phyloP scores from a whole-genome alignment of 2,113 vertebrate species.

The Cynocephalus volans region DNA sequence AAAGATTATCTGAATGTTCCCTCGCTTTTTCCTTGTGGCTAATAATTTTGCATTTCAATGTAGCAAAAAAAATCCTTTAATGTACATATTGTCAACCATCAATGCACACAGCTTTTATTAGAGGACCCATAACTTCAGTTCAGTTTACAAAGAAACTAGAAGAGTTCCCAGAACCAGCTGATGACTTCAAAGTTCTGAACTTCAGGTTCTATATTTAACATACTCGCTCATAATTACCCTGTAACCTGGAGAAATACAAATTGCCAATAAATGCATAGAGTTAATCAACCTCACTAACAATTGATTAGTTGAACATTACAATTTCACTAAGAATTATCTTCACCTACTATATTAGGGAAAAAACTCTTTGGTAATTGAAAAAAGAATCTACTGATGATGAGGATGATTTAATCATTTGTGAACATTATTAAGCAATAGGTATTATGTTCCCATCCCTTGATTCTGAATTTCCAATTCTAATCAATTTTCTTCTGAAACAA shows the following conservation, averaged over 20 bases:
- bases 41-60: conserved; percentile 77
- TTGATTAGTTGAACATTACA: neutral
- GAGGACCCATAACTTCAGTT: neutral
- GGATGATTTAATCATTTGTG: neutral
- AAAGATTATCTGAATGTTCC: conserved; percentile 85
- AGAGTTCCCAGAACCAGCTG: neutral
- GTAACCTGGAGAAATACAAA: neutral
- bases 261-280: neutral
- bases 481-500: neutral
- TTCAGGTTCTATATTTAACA: neutral
- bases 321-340: neutral
- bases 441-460: neutral
- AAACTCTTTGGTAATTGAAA: neutral
- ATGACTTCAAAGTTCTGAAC: neutral
- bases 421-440: neutral
- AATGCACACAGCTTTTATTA: neutral
- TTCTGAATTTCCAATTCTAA: neutral
- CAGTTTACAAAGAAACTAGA: neutral
- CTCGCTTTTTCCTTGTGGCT: conserved; percentile 80
- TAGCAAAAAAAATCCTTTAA: conserved; percentile 36
- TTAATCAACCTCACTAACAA: neutral
- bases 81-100: neutral
- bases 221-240: neutral
- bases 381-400: neutral
- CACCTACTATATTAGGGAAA: neutral